Evolutionary conservation across 1,140 invertebrate species (phyloP), one percentile per base, ranked within the genome.

Genomic region (Nasonia vitripennis): DNA sequence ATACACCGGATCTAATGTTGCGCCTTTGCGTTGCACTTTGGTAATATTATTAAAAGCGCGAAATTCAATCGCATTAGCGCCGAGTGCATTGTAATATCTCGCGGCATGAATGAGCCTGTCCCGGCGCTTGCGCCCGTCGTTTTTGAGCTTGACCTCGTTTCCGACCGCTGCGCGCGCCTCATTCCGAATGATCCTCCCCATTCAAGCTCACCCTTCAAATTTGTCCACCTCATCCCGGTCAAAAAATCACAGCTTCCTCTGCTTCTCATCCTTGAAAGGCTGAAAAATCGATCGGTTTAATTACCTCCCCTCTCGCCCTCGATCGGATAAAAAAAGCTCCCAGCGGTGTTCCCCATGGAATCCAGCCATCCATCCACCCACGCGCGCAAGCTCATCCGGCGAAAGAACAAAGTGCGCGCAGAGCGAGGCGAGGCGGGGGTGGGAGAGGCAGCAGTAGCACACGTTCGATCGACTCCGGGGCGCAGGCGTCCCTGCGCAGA

Each of bases 121-220:
- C 17, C 34, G 34, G 20, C 78, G 55, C 78, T 78, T 55, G n/a
- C 77, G 51, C 31, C 51, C 51, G 4, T 31, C 77, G 48, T 37
- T 78, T 67, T 67, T 70, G 31, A 70, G 34, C 79, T 81, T 70
- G 62, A 41, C 67, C 79, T 68, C 79, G 3, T 45, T 81, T 78
- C 77, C 77, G 17, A 20, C 51, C 14, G 12, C 48, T 4, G 14
- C 48, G 9, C 48, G 48, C 48, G 48, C 48, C 9, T 51, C 48
- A n/a, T 62, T 20, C 20, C 7, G 55, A 62, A n/a, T 62, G 17
- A 62, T 62, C 55, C 3, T n/a, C 17, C 7, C 17, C 55, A 62
- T 62, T 62, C 55, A 55, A 55, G 5, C 51, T 55, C 51, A 20
- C 12, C 3, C 51, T 14, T 55, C 51, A 20, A 55, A 55, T 55